phyloP scores from a whole-genome alignment of 1,140 invertebrate species.

The Sitodiplosis mosellana region DNA sequence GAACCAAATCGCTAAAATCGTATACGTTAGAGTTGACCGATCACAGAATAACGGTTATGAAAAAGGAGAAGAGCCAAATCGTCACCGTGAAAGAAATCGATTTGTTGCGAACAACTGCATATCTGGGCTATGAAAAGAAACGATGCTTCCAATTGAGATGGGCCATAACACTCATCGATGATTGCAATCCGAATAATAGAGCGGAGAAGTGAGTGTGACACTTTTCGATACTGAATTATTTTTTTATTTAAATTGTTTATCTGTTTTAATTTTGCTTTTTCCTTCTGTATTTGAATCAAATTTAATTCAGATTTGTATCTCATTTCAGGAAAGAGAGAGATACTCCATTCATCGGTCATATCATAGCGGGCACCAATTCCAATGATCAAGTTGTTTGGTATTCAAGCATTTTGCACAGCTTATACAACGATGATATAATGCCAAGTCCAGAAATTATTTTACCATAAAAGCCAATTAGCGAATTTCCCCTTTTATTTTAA shows the following conservation, averaged over 20 bases:
- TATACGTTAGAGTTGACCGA: constrained; percentile 63
- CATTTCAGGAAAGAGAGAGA: constrained; percentile 43
- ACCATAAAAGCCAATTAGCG: constrained; percentile 13
- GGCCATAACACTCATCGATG: constrained; percentile 57
- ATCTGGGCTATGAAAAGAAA: constrained; percentile 62
- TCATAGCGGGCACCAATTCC: constrained; percentile 49
- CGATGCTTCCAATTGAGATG: constrained; percentile 58
- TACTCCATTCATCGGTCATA: constrained; percentile 56
- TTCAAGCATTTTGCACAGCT: constrained; percentile 47
- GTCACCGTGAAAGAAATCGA: constrained; percentile 21
- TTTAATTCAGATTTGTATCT: constrained; percentile 6
- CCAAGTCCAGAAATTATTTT: constrained; percentile 32
- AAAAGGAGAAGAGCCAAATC: constrained; percentile 25
- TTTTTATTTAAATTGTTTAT: constrained; percentile 3
- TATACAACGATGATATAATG: constrained; percentile 34
- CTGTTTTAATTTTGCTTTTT: constrained; percentile 1
- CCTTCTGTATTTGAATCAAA: neutral
- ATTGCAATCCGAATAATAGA: constrained; percentile 10
- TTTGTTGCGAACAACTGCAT: constrained; percentile 26
- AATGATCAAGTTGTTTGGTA: constrained; percentile 56
- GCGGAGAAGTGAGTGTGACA: neutral
- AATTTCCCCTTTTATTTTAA: neutral
- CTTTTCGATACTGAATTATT: constrained; percentile 21
- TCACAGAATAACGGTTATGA: constrained; percentile 58
- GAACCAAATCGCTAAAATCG: constrained; percentile 53